Evolutionary conservation across 2,797 vertebrate genomes (phyloP), one percentile per base, ranked within the genome.

Genomic region (Lithobates pipiens): DNA sequence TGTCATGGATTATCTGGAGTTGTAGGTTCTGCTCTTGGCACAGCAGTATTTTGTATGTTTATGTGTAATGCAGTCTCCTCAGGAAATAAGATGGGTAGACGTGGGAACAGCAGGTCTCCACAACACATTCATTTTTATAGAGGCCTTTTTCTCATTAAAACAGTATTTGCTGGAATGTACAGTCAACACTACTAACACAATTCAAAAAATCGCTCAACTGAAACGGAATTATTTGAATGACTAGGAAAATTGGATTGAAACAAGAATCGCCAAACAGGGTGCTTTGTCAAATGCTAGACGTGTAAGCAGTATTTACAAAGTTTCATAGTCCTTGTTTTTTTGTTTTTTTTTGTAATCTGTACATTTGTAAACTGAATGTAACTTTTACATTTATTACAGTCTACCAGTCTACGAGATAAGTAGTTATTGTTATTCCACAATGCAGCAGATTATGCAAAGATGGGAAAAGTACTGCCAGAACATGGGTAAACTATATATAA

Each of bases 241-340:
- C 32, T 77, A 63, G 34, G 46, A 84, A 77, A 77, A 84, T 84
- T 70, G 46, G 23, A 71, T 70, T 84, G 65, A 34, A 39, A 42
- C 44, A 71, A 70, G 67, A 25, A 77, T 84, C 29, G 29, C 46
- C 57, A 77, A 71, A 36, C 50, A 63, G 39, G 70, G 65, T 57
- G 67, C 10, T 63, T 18, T 18, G 23, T 32, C 75, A 68, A 76
- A 50, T 83, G n/a, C 27, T 32, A 69, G 63, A 76, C 34, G 16
- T 82, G 61, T 74, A 57, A 63, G 65, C 65, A 67, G 16, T 67
- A 67, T 67, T 67, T 29, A 29, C n/a, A 67, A 67, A 67, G 65
- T 11, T 67, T 15, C 27, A 16, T 67, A 67, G 29, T 67, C 25
- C 11, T 29, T 67, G n/a, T 29, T 67, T 67, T 25, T 25, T 10